These are phyloP conservation scores for Drosophila bocqueti DNA, from an alignment of 1,140 invertebrate genomes.

Conservation along the genomic window DNA sequence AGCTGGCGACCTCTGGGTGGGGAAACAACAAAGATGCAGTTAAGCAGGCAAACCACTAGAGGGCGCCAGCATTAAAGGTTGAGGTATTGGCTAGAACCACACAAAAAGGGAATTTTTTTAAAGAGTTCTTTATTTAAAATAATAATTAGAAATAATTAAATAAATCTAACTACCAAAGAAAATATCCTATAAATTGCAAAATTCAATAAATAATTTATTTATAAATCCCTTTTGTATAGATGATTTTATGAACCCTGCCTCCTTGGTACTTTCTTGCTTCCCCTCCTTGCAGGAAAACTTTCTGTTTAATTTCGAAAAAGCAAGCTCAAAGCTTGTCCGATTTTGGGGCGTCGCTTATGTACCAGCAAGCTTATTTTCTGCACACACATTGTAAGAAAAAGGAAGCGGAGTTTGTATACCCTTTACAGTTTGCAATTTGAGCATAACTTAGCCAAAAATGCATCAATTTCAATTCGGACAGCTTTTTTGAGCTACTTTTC, in stretches of 20 bases:
- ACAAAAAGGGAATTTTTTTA: slow-evolving; percentile 11
- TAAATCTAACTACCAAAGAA: too few relatives aligned
- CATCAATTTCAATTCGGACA: too few relatives aligned
- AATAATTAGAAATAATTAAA: background rate
- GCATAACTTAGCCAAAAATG: too few relatives aligned
- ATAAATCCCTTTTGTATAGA: too few relatives aligned
- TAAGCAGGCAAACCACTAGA: slow-evolving; percentile 30
- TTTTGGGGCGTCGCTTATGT: slow-evolving; percentile 67
- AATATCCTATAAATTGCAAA: too few relatives aligned
- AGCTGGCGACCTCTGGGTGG: slow-evolving; percentile 41
- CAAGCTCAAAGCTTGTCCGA: slow-evolving; percentile 55
- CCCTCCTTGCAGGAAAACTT: slow-evolving; percentile 28
- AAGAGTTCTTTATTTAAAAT: background rate
- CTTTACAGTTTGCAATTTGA: too few relatives aligned
- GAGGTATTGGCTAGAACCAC: slow-evolving; percentile 28
- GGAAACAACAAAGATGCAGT: background rate
- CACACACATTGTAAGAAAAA: slow-evolving; percentile 19
- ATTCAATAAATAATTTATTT: too few relatives aligned
- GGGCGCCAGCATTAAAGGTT: slow-evolving; percentile 46
- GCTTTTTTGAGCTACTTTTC: too few relatives aligned
- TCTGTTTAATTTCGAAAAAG: slow-evolving; percentile 56
- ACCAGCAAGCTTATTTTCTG: slow-evolving; percentile 55
- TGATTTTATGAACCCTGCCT: too few relatives aligned
- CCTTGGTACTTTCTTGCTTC: slow-evolving; percentile 18
- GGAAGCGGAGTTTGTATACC: background rate